phyloP scores from a whole-genome alignment of 2,888 invertebrate species.

The Schizaphis graminum region DNA sequence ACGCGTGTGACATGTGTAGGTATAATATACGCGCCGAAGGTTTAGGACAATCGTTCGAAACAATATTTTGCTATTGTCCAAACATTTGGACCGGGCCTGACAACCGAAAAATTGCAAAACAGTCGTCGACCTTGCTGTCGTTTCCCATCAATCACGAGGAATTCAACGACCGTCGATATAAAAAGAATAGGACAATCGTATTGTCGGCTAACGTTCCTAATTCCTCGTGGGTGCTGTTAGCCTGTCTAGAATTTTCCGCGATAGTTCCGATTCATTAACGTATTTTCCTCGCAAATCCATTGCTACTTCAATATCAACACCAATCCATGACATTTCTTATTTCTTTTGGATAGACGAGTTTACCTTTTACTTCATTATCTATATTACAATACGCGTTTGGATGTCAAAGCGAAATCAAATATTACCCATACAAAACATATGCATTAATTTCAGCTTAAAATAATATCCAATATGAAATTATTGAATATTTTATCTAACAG shows the following conservation, averaged over 20 bases:
- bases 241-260: neutral
- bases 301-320: neutral
- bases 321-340: neutral
- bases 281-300: neutral
- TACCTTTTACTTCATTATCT: neutral
- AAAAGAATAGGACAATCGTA: constrained; percentile 40
- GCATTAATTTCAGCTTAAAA: neutral
- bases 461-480: neutral
- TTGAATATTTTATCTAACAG: neutral
- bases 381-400: neutral
- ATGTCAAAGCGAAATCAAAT: neutral
- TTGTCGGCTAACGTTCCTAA: neutral
- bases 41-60: constrained; percentile 13
- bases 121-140: constrained; percentile 63
- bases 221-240: constrained; percentile 17
- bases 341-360: neutral
- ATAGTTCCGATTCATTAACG: constrained; percentile 30
- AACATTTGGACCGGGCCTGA: constrained; percentile 31
- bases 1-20: neutral
- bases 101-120: constrained; percentile 63
- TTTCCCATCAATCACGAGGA: constrained; percentile 58
- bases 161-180: constrained; percentile 51
- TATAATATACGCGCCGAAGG: neutral
- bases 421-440: too few relatives aligned
- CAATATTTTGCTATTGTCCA: constrained; percentile 22